Evolutionary conservation across 2,113 vertebrate genomes (phyloP).

Genomic region (Okapia johnstoni): DNA sequence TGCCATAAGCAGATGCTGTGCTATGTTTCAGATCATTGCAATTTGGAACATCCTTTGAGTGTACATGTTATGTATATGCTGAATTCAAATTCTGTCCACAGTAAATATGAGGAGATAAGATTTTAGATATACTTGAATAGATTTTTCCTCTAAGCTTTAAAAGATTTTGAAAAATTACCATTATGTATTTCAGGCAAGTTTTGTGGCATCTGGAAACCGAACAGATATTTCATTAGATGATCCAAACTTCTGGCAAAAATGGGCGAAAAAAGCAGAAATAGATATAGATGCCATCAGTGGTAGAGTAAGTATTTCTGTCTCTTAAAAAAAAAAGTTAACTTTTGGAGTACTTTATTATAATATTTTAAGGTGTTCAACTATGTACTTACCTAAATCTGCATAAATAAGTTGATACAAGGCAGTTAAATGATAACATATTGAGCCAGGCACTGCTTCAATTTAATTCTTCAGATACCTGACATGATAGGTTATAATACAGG

Average conservation of each 20-base stretch:
- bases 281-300: constrained; percentile 94
- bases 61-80: neutral
- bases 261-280: constrained; percentile 99
- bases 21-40: neutral
- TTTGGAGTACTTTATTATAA: neutral
- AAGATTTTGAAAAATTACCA: constrained; percentile 18
- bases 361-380: neutral
- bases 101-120: neutral
- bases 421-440: neutral
- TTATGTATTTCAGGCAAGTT: constrained; percentile 92
- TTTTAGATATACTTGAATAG: neutral
- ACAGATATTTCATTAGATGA: constrained; percentile 99
- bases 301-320: constrained; percentile 87
- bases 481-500: neutral
- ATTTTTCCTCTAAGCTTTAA: neutral
- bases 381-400: neutral
- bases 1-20: neutral
- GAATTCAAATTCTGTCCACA: neutral
- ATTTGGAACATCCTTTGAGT: neutral
- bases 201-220: constrained; percentile 98
- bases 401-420: neutral
- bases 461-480: neutral
- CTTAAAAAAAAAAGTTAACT: neutral
- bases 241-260: constrained; percentile 99
- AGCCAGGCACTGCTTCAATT: neutral